These are phyloP conservation scores for Antheraea yamamai DNA, from an alignment of 2,888 invertebrate species.

Conservation along the genomic window DNA sequence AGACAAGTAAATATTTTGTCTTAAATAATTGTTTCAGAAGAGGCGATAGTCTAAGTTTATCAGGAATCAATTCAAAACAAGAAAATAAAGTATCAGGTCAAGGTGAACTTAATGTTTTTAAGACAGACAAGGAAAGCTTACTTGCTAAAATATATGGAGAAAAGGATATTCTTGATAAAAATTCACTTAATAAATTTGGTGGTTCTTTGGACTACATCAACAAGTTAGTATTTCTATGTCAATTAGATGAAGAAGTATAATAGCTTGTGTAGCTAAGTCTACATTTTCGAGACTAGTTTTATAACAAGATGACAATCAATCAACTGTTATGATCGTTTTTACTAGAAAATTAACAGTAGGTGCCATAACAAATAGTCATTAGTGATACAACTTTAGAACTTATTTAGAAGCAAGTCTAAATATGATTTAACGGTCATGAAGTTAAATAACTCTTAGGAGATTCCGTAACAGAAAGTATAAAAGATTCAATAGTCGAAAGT, in stretches of 20 bases:
- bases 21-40: not conserved
- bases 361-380: too few relatives aligned
- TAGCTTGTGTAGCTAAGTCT: not conserved
- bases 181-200: slow-evolving; percentile 9
- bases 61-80: not conserved
- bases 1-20: not conserved
- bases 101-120: slow-evolving; percentile 12
- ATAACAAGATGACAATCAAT: not conserved
- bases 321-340: not conserved
- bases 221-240: slow-evolving; percentile 2
- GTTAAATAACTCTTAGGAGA: too few relatives aligned
- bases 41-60: slow-evolving; percentile 1
- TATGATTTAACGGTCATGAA: too few relatives aligned
- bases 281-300: not conserved
- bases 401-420: too few relatives aligned
- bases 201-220: slow-evolving; percentile 12
- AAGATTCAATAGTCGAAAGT: too few relatives aligned
- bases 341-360: too few relatives aligned
- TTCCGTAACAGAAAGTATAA: too few relatives aligned
- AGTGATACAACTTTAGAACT: too few relatives aligned
- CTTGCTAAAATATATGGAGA: not conserved
- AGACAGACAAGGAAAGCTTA: slow-evolving; percentile 11
- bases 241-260: not conserved
- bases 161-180: not conserved
- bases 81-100: slow-evolving; percentile 11